Base-by-base conservation (phyloP, 2,888 invertebrate species). In the Rhaphigaster nebulosa region DNA sequence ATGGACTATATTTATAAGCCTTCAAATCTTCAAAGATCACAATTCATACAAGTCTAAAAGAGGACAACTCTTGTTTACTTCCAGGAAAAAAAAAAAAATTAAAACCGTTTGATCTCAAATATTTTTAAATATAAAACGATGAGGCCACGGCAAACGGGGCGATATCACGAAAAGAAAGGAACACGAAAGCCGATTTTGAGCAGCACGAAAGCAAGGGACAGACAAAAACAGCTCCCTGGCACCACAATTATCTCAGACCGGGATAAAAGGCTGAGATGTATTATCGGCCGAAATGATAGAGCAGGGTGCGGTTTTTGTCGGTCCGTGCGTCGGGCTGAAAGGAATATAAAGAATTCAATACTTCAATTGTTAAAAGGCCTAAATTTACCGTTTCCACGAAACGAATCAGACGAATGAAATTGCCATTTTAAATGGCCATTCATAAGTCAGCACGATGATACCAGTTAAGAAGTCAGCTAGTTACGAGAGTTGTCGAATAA, bases 81-180 rank as follows among this genome's bases (percentile, higher is more conserved):
- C 70, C 34, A 20, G 34, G 34, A 38, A 18, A n/a, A n/a, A 60
- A 29, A 60, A 60, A 8, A n/a, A 1, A 1, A 12, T n/a, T 10
- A 65, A 65, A 29, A 29, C 29, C n/a, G 29, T 65, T 29, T 3
- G 65, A 15, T 29, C 65, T 26, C 29, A 65, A 65, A 65, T 34
- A 70, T 70, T 70, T 70, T 70, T 70, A 70, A 84, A 84, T 84
- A 84, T n/a, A 50, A 45, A 45, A 80, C 34, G 84, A 84, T n/a
- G 41, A 50, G 45, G 84, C 45, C 20, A 41, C 12, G 41, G 84
- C 26, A 84, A 84, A 84, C n/a, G 45, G 45, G 45, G n/a, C 84
- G 84, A 84, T 26, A 45, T 45, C 84, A 84, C 84, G 84, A 84
- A 50, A 84, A 84, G 45, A 45, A 41, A 45, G 80, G 84, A 84